Conservation (phyloP, 1,140 invertebrate species). For the Tribolium madens region DNA sequence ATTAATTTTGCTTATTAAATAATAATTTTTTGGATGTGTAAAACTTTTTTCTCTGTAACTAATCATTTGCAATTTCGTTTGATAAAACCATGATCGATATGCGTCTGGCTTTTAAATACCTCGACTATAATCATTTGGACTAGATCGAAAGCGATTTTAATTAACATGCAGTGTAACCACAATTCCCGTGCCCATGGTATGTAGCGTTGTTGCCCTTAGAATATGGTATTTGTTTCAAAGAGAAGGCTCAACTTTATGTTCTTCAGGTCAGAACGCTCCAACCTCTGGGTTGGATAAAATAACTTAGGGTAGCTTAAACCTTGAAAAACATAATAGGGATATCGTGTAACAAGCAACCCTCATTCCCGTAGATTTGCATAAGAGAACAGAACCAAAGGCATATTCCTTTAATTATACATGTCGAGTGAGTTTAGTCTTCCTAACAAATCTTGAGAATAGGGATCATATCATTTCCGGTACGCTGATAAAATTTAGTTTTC, state of each 20-base stretch:
- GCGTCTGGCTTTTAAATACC: constrained; percentile 1
- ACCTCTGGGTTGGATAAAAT: constrained; percentile 28
- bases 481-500: background rate
- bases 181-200: background rate
- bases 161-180: constrained; percentile 14
- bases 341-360: constrained; percentile 36
- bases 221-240: constrained; percentile 21
- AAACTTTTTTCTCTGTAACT: no score
- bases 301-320: constrained; percentile 34
- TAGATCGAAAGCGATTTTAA: constrained; percentile 20
- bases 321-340: constrained; percentile 39
- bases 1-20: no score
- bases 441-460: constrained; percentile 4
- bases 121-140: constrained; percentile 4
- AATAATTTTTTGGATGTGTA: no score
- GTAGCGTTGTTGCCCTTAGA: background rate
- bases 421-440: background rate
- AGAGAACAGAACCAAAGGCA: constrained; percentile 13
- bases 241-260: constrained; percentile 18
- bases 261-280: constrained; percentile 22
- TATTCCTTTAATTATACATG: constrained; percentile 21
- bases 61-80: background rate
- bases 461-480: constrained; percentile 14
- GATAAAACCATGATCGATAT: constrained; percentile 6
- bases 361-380: constrained; percentile 24